Percentiles rank a stretch among this genome's conserved stretches.
Conservation (phyloP, 2,888 invertebrate species). For the Dasypolia templi region DNA sequence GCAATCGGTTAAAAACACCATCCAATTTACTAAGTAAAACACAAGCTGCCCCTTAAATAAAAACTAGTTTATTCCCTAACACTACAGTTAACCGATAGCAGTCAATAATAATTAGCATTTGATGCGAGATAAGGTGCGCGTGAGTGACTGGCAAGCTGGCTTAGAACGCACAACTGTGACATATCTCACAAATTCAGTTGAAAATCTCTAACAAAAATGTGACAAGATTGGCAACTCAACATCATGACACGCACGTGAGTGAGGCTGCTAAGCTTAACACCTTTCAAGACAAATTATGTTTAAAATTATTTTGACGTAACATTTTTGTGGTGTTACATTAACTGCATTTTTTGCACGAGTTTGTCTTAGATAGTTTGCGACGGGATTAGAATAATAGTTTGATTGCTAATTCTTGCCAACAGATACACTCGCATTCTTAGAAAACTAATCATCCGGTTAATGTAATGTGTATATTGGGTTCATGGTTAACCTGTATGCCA, state of each 20-base stretch:
- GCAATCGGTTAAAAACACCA: not conserved
- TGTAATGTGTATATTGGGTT: not conserved
- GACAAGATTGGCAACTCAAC: constrained; percentile 10
- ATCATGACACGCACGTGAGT: constrained; percentile 8
- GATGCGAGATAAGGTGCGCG: constrained; percentile 69
- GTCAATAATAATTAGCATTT: constrained; percentile 69
- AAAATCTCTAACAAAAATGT: constrained; percentile 21
- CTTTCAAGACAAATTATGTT: constrained; percentile 56
- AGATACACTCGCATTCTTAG: not conserved
- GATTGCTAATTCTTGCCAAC: not conserved
- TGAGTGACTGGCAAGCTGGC: constrained; percentile 62
- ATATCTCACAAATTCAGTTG: constrained; percentile 15
- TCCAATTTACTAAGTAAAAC: not conserved
- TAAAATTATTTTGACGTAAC: constrained; percentile 57
- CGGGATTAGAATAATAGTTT: constrained; percentile 32
- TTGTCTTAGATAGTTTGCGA: constrained; percentile 28
- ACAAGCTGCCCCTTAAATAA: constrained; percentile 59
- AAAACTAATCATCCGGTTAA: not conserved
- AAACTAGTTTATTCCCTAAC: constrained; percentile 63
- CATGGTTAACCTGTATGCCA: not conserved
- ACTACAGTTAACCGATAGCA: constrained; percentile 66
- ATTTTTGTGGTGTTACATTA: constrained; percentile 46
- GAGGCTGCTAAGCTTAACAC: constrained; percentile 35
- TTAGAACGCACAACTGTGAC: constrained; percentile 22
- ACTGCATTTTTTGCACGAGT: constrained; percentile 40